A percentile compares a stretch with the other conserved stretches of the same genome.
Conservation (phyloP, 2,797 vertebrate species). For the Buceros bicornis region DNA sequence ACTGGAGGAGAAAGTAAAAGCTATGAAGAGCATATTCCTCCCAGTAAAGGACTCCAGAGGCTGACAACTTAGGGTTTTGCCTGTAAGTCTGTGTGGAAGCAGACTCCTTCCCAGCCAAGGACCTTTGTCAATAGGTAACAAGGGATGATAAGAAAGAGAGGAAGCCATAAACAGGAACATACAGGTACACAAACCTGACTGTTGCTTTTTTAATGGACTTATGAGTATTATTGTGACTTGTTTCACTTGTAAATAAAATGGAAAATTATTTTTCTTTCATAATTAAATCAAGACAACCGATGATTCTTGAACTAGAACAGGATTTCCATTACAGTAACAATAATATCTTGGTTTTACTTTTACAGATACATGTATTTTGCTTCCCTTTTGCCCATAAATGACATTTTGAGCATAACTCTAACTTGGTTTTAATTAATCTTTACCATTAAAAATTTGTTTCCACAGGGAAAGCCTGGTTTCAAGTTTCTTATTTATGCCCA, state of each 20-base stretch:
- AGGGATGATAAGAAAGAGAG: background rate
- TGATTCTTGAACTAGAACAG: background rate
- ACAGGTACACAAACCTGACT: background rate
- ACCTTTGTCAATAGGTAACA: background rate
- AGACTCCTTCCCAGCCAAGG: background rate
- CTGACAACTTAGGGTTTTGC: background rate
- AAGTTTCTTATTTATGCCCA: background rate
- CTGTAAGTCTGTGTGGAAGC: background rate
- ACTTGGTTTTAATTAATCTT: background rate
- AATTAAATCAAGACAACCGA: background rate
- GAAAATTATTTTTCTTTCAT: background rate
- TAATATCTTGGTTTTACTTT: background rate
- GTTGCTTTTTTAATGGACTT: background rate
- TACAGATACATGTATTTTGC: background rate
- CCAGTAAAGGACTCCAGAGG: background rate
- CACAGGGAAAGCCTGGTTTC: background rate
- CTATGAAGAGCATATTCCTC: background rate
- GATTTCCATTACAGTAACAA: background rate
- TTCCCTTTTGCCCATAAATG: background rate
- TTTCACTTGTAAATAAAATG: background rate
- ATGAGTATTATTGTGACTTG: background rate
- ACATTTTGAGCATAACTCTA: rapidly evolving
- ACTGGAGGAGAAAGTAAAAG: background rate
- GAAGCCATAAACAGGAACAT: background rate
- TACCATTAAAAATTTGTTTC: background rate